Conservation (phyloP, 2,888 invertebrate genomes). For the Eilema sororculum region DNA sequence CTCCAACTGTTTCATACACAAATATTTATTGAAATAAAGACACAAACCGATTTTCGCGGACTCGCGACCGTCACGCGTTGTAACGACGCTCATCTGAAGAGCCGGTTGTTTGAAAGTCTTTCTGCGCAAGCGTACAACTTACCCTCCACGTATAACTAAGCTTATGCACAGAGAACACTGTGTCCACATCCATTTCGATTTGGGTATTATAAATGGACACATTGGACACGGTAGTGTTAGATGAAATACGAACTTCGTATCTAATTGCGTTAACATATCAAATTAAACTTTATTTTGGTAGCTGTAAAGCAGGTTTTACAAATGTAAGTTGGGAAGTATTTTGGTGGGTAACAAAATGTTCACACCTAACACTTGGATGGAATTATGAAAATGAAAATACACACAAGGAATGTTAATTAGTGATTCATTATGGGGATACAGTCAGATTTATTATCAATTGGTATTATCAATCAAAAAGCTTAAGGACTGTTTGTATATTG, state of each 20-base stretch:
- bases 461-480: no score
- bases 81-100: conserved; percentile 45
- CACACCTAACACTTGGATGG: conserved; percentile 25
- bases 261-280: background rate
- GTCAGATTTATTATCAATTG: no score
- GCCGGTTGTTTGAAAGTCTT: conserved; percentile 31
- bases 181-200: conserved; percentile 33
- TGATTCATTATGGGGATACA: no score
- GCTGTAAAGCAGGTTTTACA: background rate
- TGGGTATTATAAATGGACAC: conserved; percentile 37
- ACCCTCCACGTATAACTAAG: conserved; percentile 27
- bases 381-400: conserved; percentile 32
- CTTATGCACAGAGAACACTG: conserved; percentile 32
- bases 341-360: conserved; percentile 27
- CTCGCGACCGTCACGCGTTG: conserved; percentile 29
- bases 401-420: conserved; percentile 14
- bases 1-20: conserved; percentile 33
- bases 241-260: conserved; percentile 34
- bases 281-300: conserved; percentile 24
- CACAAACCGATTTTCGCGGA: conserved; percentile 18
- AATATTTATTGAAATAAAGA: conserved; percentile 40
- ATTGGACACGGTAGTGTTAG: conserved; percentile 28
- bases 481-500: no score
- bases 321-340: conserved; percentile 4
- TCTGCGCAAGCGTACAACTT: conserved; percentile 44